Evolutionary conservation across 1,140 invertebrate species (phyloP), one percentile per base, ranked within the genome.

Genomic region (Acromyrmex heyeri): DNA sequence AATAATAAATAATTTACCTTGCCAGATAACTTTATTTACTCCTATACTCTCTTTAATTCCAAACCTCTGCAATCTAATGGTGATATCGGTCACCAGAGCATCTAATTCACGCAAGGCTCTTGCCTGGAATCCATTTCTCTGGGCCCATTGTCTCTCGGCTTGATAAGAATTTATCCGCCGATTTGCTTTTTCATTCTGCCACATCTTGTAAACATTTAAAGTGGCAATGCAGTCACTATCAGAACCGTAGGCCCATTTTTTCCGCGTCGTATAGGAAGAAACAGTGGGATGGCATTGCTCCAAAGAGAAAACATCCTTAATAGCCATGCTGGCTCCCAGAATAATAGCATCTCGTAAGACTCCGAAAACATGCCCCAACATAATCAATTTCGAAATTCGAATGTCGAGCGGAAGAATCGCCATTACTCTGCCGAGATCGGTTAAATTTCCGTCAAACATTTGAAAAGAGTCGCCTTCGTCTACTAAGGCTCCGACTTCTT

Each of bases 351-450:
- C 98, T 44, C 98, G 96, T 0, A 99, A 93, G 61, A 98, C 96
- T 79, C 98, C 98, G 92, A 98, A 99, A 24, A 98, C 96, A 93
- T 99, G 97, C 0, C 99, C 99, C 0, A 99, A 95, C 69, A 98
- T 95, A 57, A 99, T 98, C 0, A 99, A 95, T 93, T 99, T 99
- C 16, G 97, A 96, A 10, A 99, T 93, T 65, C 96, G 96, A 18
- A 99, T 97, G 92, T 99, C 98, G 0, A 99, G 91, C 0, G 99
- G 99, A 48, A 99, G 94, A 55, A 94, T 93, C 0, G 97, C 97
- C 97, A 99, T 98, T 0, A 99, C 96, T 59, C 95, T 95, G 0
- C 99, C 99, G 82, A 99, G 95, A 94, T 97, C 97, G 0, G 98
- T 99, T 18, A 99, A 92, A 86, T 99, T 97, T 27, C 99, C 99